These are phyloP conservation scores for Mylabris phalerata DNA, from an alignment of 1,140 invertebrate species.

Conservation along the genomic window DNA sequence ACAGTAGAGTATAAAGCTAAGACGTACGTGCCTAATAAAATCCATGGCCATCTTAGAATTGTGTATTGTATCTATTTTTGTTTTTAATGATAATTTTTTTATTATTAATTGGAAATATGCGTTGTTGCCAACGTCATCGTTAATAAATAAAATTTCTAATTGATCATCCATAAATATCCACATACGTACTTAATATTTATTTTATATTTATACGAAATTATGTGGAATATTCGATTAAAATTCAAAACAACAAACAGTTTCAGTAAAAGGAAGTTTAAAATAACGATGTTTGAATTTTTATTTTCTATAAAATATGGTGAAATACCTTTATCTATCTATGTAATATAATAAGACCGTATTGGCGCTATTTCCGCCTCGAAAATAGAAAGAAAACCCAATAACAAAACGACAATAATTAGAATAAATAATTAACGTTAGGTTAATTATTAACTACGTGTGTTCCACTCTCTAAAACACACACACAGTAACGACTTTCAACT, in stretches of 20 bases:
- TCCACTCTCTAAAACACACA: too few species aligned
- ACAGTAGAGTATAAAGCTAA: too few species aligned
- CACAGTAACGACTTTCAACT: not conserved
- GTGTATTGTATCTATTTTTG: too few species aligned
- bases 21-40: too few species aligned
- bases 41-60: too few species aligned
- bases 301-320: constrained; percentile 11
- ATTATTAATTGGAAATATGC: too few species aligned
- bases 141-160: too few species aligned
- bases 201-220: not conserved
- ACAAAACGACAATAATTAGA: not conserved
- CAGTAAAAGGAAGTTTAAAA: constrained; percentile 14
- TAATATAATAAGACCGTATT: not conserved
- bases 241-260: constrained; percentile 11
- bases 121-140: too few species aligned
- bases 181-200: too few species aligned
- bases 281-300: constrained; percentile 17
- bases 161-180: too few species aligned
- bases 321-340: not conserved
- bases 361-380: constrained; percentile 12
- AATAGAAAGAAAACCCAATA: constrained; percentile 2
- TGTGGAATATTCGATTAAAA: constrained; percentile 16
- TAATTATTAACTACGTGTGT: not conserved
- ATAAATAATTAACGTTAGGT: too few species aligned
- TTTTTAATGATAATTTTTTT: too few species aligned